phyloP scores from a whole-genome alignment of 2,113 vertebrate species.

The Pseudorectes ferrugineus region DNA sequence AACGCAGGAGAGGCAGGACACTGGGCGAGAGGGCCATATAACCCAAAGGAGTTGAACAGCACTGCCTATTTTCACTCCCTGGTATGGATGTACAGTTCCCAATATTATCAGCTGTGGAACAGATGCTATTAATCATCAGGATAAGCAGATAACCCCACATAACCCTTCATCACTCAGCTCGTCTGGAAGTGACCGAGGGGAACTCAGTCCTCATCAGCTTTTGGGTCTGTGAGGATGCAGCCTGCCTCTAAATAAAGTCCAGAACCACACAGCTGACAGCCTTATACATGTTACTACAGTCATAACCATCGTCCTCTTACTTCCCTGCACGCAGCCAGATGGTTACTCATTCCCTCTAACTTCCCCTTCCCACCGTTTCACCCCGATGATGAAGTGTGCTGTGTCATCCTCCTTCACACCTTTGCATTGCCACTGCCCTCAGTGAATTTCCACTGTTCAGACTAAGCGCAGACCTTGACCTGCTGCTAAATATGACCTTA shows the following conservation, averaged over 20 bases:
- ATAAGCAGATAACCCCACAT: not conserved
- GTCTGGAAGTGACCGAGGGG: not conserved
- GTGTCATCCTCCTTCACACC: not conserved
- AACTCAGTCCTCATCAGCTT: not conserved
- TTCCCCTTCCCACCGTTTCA: not conserved
- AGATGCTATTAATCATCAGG: slow-evolving; percentile 20
- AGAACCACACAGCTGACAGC: not conserved
- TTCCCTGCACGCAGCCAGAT: not conserved
- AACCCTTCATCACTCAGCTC: not conserved
- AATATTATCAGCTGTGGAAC: not conserved
- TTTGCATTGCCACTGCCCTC: not conserved
- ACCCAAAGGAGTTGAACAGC: not conserved
- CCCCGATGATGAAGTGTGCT: not conserved
- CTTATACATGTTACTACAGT: not conserved
- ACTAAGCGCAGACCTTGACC: not conserved
- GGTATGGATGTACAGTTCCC: not conserved
- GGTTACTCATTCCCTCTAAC: not conserved
- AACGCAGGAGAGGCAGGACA: rapidly evolving
- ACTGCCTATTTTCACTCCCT: not conserved
- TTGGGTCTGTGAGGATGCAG: not conserved
- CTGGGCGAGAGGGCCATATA: rapidly evolving
- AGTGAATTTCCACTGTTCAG: not conserved
- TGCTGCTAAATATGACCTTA: not conserved
- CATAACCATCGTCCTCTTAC: not conserved
- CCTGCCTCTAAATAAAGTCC: not conserved